These are phyloP conservation scores for Agrochola lychnidis DNA, from an alignment of 2,888 invertebrate species.

Conservation along the genomic window DNA sequence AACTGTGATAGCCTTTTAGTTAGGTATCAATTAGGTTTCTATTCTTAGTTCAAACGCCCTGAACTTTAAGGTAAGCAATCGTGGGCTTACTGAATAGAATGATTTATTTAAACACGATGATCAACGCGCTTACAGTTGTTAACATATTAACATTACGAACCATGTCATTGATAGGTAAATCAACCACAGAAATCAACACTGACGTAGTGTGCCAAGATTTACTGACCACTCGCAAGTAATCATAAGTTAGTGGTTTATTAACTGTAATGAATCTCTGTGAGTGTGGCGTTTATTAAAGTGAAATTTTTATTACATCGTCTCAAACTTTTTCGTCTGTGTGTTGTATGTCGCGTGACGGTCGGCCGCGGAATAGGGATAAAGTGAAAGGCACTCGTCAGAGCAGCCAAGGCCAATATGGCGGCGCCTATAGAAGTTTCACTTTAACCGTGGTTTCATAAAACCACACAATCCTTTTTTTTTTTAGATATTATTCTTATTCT, in stretches of 20 bases:
- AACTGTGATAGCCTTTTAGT: conserved; percentile 29
- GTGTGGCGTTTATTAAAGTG: background rate
- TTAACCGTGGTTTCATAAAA: no score
- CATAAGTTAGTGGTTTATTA: background rate
- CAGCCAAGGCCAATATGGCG: no score
- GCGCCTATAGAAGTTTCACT: no score
- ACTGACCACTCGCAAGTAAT: background rate
- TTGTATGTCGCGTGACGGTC: no score
- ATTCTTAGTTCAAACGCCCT: conserved; percentile 22
- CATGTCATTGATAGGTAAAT: background rate
- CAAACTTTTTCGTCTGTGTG: no score
- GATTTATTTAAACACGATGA: conserved; percentile 10
- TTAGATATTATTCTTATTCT: background rate
- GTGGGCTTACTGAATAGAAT: background rate
- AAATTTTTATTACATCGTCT: no score
- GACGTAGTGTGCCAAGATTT: background rate
- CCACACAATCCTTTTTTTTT: no score
- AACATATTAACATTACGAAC: no score
- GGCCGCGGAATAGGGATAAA: no score
- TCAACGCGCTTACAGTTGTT: background rate
- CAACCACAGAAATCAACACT: background rate
- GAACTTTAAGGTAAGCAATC: conserved; percentile 11
- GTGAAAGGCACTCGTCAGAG: no score
- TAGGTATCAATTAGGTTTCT: conserved; percentile 32
- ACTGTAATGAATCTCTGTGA: conserved; percentile 6